phyloP scores from a whole-genome alignment of 2,888 invertebrate species.

The Heliconius ethilla region DNA sequence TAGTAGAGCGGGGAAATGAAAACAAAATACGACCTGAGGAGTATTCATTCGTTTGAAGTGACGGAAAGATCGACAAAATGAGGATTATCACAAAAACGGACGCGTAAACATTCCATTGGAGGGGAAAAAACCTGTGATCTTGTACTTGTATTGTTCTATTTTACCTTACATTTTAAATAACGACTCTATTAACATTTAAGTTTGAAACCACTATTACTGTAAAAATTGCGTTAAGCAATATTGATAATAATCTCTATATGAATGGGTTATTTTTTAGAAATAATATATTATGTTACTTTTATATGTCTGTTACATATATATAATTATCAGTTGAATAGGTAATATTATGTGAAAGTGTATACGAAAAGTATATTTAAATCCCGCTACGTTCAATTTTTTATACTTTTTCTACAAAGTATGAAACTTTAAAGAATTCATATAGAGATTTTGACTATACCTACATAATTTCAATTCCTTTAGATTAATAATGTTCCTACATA shows the following conservation, averaged over 20 bases:
- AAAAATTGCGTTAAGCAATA: neutral
- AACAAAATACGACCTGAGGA: neutral
- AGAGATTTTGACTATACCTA: neutral
- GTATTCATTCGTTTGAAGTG: neutral
- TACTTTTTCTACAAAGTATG: too few relatives aligned
- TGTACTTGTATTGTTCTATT: neutral
- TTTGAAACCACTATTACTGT: neutral
- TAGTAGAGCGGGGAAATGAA: too few relatives aligned
- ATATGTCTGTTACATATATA: too few relatives aligned
- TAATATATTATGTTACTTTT: too few relatives aligned
- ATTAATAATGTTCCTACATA: neutral
- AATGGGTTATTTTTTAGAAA: neutral
- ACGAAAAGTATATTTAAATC: too few relatives aligned
- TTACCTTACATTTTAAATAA: neutral
- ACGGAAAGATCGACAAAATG: neutral
- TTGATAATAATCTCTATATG: neutral
- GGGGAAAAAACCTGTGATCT: neutral
- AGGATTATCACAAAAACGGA: conserved; percentile 5
- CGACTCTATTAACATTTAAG: neutral
- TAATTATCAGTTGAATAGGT: too few relatives aligned
- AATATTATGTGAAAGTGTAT: too few relatives aligned
- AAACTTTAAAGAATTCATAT: too few relatives aligned
- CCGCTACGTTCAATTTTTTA: too few relatives aligned
- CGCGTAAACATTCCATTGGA: conserved; percentile 12
- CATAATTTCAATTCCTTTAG: neutral